Percentiles rank a stretch among this genome's conserved stretches.
Conservation (phyloP, 2,113 vertebrate genomes). For the Cariama cristata region DNA sequence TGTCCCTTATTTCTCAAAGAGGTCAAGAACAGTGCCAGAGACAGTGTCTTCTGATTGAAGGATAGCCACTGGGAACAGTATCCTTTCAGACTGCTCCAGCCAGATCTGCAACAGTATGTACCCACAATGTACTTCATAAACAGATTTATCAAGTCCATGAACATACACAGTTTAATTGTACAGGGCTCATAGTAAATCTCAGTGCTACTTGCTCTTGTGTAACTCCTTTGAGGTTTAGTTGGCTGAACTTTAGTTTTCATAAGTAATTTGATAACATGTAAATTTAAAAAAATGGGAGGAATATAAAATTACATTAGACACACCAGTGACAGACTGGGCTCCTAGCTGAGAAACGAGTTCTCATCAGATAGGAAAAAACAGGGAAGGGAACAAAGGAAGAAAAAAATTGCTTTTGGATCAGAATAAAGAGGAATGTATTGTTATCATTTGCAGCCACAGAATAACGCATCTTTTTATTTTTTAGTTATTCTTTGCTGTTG, state of each 20-base stretch:
- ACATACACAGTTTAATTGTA: background rate
- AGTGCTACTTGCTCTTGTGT: background rate
- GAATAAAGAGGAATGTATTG: background rate
- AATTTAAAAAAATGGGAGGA: background rate
- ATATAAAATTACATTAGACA: background rate
- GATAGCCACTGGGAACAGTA: background rate
- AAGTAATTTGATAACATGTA: background rate
- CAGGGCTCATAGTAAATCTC: background rate
- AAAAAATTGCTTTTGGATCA: slow-evolving; percentile 38
- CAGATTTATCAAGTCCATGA: background rate
- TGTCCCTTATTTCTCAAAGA: background rate
- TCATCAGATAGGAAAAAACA: slow-evolving; percentile 50
- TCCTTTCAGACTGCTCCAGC: background rate
- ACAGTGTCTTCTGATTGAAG: background rate
- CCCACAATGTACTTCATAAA: background rate
- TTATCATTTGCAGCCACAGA: background rate
- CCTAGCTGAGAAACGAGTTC: background rate
- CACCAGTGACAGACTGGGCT: background rate
- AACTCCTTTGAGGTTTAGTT: slow-evolving; percentile 7
- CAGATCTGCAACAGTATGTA: background rate
- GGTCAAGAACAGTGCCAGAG: background rate
- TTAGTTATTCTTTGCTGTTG: background rate
- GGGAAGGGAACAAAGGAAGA: slow-evolving; percentile 17
- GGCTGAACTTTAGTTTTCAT: background rate
- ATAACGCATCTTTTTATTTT: background rate